These are phyloP conservation scores for Drosophila cardini DNA, from an alignment of 1,140 invertebrate genomes.

Conservation along the genomic window DNA sequence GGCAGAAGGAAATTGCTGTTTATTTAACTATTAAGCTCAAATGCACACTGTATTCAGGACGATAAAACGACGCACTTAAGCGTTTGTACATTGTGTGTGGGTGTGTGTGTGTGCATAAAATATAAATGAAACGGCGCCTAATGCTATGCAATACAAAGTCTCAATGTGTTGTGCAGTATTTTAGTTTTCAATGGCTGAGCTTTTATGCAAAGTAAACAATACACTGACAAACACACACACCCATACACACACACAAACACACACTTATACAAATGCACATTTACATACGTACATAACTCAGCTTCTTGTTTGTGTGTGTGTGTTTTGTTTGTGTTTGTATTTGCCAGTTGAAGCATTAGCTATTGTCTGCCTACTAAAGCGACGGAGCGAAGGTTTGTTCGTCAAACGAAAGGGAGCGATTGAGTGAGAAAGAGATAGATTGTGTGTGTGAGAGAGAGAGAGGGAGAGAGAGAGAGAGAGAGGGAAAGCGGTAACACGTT, in stretches of 20 bases:
- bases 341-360: conserved; percentile 76
- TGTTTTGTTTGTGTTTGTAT: conserved; percentile 68
- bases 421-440: background rate
- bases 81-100: conserved; percentile 1
- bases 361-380: conserved; percentile 45
- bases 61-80: conserved; percentile 38
- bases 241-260: conserved; percentile 11
- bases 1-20: conserved; percentile 75
- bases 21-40: conserved; percentile 80
- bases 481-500: background rate
- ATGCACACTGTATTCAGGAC: conserved; percentile 59
- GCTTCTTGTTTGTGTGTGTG: conserved; percentile 21
- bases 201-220: conserved; percentile 79
- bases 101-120: conserved; percentile 73
- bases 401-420: background rate
- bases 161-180: conserved; percentile 80
- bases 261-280: conserved; percentile 20
- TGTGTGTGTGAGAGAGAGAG: background rate
- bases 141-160: conserved; percentile 77
- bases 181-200: conserved; percentile 81
- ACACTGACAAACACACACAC: conserved; percentile 5
- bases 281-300: conserved; percentile 41
- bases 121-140: conserved; percentile 79
- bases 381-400: background rate
- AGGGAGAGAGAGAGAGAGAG: background rate